These are phyloP conservation scores for Numenius arquata DNA, from an alignment of 2,113 vertebrate genomes.

Conservation along the genomic window DNA sequence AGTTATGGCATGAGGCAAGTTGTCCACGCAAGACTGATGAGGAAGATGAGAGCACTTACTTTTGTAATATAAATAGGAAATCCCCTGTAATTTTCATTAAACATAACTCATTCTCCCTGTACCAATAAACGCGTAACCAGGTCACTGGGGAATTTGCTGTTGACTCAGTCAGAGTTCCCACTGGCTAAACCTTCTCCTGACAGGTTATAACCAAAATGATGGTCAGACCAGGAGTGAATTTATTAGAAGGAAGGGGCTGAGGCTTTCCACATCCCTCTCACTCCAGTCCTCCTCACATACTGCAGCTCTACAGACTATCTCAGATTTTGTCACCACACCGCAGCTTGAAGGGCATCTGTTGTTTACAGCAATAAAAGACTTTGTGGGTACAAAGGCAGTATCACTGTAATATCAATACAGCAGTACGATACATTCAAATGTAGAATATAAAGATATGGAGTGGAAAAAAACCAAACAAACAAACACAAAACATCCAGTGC, in stretches of 20 bases:
- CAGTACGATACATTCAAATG: background rate
- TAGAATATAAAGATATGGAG: background rate
- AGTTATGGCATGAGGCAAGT: rapidly evolving
- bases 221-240: background rate
- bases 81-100: background rate
- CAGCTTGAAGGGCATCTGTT: background rate
- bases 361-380: background rate
- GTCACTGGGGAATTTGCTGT: background rate
- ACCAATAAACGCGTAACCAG: background rate
- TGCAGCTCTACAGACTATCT: background rate
- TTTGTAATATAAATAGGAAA: background rate
- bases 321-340: background rate
- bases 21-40: background rate
- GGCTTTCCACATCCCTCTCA: background rate
- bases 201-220: background rate
- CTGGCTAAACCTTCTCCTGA: background rate
- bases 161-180: background rate
- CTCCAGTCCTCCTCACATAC: background rate
- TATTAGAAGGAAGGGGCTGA: background rate
- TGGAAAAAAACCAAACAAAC: background rate
- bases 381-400: background rate
- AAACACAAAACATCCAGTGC: background rate
- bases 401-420: background rate
- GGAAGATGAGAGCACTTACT: background rate
- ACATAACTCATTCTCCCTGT: background rate